Conservation (phyloP, 2,888 invertebrate species). For the Galerucella calmariensis region DNA sequence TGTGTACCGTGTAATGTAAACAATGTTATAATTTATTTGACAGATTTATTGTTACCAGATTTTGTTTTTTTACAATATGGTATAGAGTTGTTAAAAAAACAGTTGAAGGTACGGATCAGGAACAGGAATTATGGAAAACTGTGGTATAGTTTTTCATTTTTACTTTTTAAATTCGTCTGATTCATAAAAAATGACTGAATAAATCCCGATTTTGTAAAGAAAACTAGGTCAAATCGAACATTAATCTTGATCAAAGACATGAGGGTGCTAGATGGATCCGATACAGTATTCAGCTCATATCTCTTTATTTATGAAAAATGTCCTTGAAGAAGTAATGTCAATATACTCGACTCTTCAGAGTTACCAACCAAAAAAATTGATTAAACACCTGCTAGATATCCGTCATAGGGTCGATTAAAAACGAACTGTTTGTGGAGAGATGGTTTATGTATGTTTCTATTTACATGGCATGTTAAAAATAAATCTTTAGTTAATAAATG, state of each 20-base stretch:
- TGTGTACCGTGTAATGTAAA: conserved; percentile 10
- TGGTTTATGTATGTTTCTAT: neutral
- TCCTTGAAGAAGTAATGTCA: conserved; percentile 12
- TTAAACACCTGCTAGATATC: conserved; percentile 31
- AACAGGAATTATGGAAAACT: no score
- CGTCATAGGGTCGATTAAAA: conserved; percentile 14
- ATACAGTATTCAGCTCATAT: neutral
- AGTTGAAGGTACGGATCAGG: no score
- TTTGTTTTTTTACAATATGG: neutral
- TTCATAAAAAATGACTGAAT: neutral
- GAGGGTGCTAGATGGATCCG: neutral
- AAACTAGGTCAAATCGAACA: neutral
- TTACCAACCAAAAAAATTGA: conserved; percentile 12
- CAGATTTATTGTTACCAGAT: conserved; percentile 6
- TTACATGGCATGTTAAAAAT: neutral
- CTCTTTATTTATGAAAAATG: conserved; percentile 4
- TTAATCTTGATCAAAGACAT: conserved; percentile 11
- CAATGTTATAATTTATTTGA: conserved; percentile 8
- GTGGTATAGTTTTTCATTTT: no score
- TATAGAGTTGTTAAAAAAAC: no score
- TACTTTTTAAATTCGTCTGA: neutral
- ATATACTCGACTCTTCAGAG: neutral
- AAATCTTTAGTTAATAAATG: neutral
- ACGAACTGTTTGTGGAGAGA: neutral
- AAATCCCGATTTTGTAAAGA: neutral